A percentile compares a stretch with the other conserved stretches of the same genome.
phyloP scores from a whole-genome alignment of 1,140 invertebrate species.

The Magallana ariakensis region DNA sequence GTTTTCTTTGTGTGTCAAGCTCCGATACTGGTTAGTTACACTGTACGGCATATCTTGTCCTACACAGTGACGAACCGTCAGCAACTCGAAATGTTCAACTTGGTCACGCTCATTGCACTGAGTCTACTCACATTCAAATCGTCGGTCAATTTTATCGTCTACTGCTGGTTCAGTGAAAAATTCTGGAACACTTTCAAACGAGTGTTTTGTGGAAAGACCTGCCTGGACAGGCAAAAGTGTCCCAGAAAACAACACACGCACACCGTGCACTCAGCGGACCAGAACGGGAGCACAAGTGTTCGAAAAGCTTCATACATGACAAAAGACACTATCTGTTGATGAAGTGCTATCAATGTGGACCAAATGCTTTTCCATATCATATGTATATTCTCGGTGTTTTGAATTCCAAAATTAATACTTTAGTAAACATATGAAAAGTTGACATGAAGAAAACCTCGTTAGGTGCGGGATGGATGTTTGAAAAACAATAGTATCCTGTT shows the following conservation, averaged over 20 bases:
- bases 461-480: too few relatives aligned
- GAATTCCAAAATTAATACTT: too few relatives aligned
- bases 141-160: slow-evolving; percentile 85
- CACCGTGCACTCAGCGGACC: slow-evolving; percentile 58
- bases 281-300: slow-evolving; percentile 60
- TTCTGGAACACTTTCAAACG: slow-evolving; percentile 87
- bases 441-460: too few relatives aligned
- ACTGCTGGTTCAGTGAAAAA: slow-evolving; percentile 87
- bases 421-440: too few relatives aligned
- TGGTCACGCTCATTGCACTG: slow-evolving; percentile 78
- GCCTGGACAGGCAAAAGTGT: slow-evolving; percentile 52
- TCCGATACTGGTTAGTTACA: not conserved
- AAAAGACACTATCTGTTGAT: slow-evolving; percentile 68
- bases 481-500: too few relatives aligned
- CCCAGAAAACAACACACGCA: slow-evolving; percentile 49
- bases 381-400: too few relatives aligned
- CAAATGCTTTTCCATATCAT: too few relatives aligned
- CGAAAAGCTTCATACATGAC: slow-evolving; percentile 68
- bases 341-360: not conserved
- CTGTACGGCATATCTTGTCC: slow-evolving; percentile 75
- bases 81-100: not conserved
- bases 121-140: slow-evolving; percentile 85
- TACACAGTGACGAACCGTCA: slow-evolving; percentile 74
- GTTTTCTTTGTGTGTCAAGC: slow-evolving; percentile 87
- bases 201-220: slow-evolving; percentile 82